Conservation (phyloP, 2,888 invertebrate species). For the Tanytarsus gracilentus region DNA sequence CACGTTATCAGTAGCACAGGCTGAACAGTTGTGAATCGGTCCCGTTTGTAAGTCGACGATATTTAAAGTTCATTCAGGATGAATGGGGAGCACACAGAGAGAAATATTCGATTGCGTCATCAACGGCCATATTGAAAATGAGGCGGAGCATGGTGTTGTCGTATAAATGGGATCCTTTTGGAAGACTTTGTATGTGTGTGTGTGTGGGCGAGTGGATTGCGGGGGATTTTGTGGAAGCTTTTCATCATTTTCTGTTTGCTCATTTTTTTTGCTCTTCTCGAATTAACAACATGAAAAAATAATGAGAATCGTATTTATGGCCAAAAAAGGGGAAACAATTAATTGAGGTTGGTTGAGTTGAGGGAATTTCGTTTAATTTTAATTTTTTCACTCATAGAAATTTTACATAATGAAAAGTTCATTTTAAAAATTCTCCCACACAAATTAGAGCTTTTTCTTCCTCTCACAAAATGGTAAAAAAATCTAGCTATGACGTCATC, state of each 20-base stretch:
- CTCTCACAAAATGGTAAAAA: too few relatives aligned
- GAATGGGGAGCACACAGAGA: constrained; percentile 21
- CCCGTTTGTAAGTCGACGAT: background rate
- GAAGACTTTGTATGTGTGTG: background rate
- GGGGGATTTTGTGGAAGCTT: constrained; percentile 23
- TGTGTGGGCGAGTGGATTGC: constrained; percentile 11
- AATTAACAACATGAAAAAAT: constrained; percentile 1
- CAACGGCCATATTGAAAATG: constrained; percentile 22
- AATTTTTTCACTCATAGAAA: too few relatives aligned
- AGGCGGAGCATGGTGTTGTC: constrained; percentile 16
- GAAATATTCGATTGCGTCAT: constrained; percentile 27
- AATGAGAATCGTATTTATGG: background rate
- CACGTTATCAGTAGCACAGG: constrained; percentile 9
- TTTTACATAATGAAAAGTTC: too few relatives aligned
- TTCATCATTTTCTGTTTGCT: constrained; percentile 1
- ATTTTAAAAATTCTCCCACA: too few relatives aligned
- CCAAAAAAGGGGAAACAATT: background rate
- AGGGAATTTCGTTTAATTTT: background rate
- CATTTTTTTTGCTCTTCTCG: background rate
- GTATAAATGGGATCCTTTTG: background rate
- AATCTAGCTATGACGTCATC: too few relatives aligned
- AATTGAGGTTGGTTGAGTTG: background rate
- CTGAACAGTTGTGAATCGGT: constrained; percentile 21
- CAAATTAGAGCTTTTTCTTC: too few relatives aligned
- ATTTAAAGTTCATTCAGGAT: constrained; percentile 16